A percentile compares a stretch with the other conserved stretches of the same genome.
Conservation (phyloP, 2,888 invertebrate genomes). For the Crocallis elinguaria region DNA sequence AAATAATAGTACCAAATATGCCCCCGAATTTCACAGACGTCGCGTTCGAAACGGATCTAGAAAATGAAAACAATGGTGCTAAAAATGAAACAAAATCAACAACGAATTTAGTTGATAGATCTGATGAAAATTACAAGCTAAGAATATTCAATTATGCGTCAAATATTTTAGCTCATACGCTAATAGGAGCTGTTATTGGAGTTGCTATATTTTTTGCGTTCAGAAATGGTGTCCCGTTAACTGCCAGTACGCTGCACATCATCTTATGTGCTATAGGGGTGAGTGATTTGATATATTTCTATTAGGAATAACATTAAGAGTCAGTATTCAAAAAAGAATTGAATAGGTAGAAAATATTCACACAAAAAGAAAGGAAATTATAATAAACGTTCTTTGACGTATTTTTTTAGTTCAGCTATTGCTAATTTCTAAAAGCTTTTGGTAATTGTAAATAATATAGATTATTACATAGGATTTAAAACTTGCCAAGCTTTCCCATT, state of each 20-base stretch:
- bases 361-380: too few relatives aligned
- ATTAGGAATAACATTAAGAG: background rate
- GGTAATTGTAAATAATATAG: too few relatives aligned
- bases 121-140: conserved; percentile 45
- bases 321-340: too few relatives aligned
- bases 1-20: conserved; percentile 41
- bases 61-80: conserved; percentile 26
- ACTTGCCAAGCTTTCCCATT: too few relatives aligned
- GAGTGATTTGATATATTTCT: conserved; percentile 50
- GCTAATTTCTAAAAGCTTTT: too few relatives aligned
- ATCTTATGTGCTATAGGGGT: conserved; percentile 72
- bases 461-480: too few relatives aligned
- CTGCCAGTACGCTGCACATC: conserved; percentile 57
- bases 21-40: conserved; percentile 46
- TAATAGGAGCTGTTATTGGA: conserved; percentile 65
- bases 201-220: conserved; percentile 53
- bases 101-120: conserved; percentile 15
- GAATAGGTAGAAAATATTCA: too few relatives aligned
- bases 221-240: conserved; percentile 51
- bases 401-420: background rate
- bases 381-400: background rate
- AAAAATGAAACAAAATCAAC: conserved; percentile 16
- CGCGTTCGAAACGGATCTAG: conserved; percentile 35
- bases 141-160: conserved; percentile 56
- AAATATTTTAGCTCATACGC: conserved; percentile 58